Evolutionary conservation across 2,113 vertebrate species (phyloP), one percentile per base, ranked within the genome.

Genomic region (Chionis minor): DNA sequence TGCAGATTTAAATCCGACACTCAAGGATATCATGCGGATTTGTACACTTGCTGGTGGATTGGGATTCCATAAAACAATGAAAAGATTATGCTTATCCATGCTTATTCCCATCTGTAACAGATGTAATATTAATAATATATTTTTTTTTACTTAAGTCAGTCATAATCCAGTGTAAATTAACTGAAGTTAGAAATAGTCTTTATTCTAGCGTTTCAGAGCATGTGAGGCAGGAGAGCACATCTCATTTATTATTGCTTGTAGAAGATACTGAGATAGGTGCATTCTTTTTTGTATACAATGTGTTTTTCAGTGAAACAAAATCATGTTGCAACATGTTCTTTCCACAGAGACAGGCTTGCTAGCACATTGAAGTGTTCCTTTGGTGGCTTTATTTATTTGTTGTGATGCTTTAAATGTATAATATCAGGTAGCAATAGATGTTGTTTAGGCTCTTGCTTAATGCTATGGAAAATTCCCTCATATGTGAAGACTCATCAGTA

Each of bases 11-110:
- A 96, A 90, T 94, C 75, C 56, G 73, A 45, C 35, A 78, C 55
- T 92, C 28, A 27, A 4, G 77, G 33, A 75, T 97, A 94, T 94
- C 61, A 8, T 13, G 1, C 0, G 12, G 94, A 96, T 97, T 97
- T 96, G 73, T 92, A 77, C 92, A 66, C 62, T 96, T 86, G 77
- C 45, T 90, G 55, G n/a, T 74, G 92, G 92, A 96, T 96, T 97
- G 75, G 67, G 47, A 35, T 65, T 87, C 92, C 78, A 93, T 96
- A 94, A 95, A 97, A 87, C 79, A 96, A 92, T 95, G 96, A 97
- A 89, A 81, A 73, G 86, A 94, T 97, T 92, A 94, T 47, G 72
- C 35, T 96, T 93, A 95, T 96, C 84, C 52, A 16, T 94, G 87
- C 74, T 94, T 92, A 90, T 88, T 92, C 89, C 89, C 85, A 67